Base-by-base conservation (phyloP, 2,113 vertebrate genomes). In the Muntiacus muntjak region DNA sequence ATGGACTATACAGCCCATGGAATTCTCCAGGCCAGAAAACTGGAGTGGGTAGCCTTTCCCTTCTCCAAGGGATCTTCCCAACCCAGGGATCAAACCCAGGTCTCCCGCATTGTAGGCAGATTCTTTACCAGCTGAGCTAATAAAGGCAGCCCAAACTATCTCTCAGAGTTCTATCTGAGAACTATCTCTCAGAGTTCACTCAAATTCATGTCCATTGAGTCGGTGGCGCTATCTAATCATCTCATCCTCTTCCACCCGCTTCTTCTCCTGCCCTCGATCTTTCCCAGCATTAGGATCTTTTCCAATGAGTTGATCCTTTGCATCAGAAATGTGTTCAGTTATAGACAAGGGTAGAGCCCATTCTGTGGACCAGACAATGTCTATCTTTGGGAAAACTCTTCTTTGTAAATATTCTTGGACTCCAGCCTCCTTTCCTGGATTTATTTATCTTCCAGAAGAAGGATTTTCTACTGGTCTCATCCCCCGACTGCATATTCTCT, bases 81-180 rank as follows among this genome's bases (percentile, higher is more conserved):
- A 74, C 19, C 67, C 67, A 74, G 36, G 5, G 36, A 40, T 40
- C 0, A 0, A 74, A 74, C 19, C 19, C 67, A 40, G n/a, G 67
- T 23, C 2, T 71, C 21, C 21, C 0, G 0, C n/a, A 40, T 6
- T 12, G 1, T 10, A 40, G 67, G 10, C 0, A 0, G 5, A 40
- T 74, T 74, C 67, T 74, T 40, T 74, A 36, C 67, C 67, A 74
- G 5, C 67, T 74, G 36, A 74, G 67, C 67, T 13, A 74, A 74
- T 40, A 11, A 40, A 11, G 67, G 11, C 19, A 74, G 36, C 67
- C 36, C 19, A 74, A 74, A 74, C n/a, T 13, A 1, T 74, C 67
- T 71, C 10, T 40, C 10, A 71, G 67, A 40, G n/a, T 36, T 36
- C 64, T 67, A 36, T 21, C 64, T 71, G n/a, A 71, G 64, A 71